Evolutionary conservation across 2,113 vertebrate genomes (phyloP), one percentile per base, ranked within the genome.

Genomic region (Myrmecobius fasciatus): DNA sequence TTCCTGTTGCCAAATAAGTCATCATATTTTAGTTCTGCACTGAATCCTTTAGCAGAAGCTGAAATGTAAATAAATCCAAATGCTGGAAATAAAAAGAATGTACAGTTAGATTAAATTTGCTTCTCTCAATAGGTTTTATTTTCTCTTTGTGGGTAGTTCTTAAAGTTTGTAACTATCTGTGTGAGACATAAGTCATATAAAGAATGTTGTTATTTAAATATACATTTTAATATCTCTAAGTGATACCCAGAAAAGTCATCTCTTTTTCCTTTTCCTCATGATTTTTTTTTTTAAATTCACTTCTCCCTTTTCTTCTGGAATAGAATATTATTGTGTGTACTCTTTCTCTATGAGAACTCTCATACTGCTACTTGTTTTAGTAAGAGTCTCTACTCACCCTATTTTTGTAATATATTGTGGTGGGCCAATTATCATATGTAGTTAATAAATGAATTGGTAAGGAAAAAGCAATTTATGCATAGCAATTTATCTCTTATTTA

Each of bases 11-110:
- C 97, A 98, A 98, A 95, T 98, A 97, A 98, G 97, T 97, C 97
- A 98, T 98, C 97, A 98, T 98, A 97, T 98, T 98, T 98, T 98
- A 97, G 97, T 97, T 98, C 97, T 98, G 97, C 97, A 97, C 96
- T 96, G 98, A 98, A 97, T 97, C 96, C 92, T 94, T 95, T 91
- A 0, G 96, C 97, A 97, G 95, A 90, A 97, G 97, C 94, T 0
- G 2, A 96, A 93, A 97, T 97, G 52, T 97, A 96, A 97, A 97
- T 95, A 96, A 94, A 97, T 92, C 53, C 91, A 94, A 54, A 95
- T 95, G 53, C 92, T 97, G 88, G 94, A 96, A 97, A 96, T 92
- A 97, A 97, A 95, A 97, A 96, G 92, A 97, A 96, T 93, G 96
- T 93, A 92, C 91, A 89, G 90, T 95, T 94, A 51, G 60, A 92